Evolutionary conservation across 2,888 invertebrate genomes (phyloP), one percentile per base, ranked within the genome.

Genomic region (Notocelia uddmanniana): DNA sequence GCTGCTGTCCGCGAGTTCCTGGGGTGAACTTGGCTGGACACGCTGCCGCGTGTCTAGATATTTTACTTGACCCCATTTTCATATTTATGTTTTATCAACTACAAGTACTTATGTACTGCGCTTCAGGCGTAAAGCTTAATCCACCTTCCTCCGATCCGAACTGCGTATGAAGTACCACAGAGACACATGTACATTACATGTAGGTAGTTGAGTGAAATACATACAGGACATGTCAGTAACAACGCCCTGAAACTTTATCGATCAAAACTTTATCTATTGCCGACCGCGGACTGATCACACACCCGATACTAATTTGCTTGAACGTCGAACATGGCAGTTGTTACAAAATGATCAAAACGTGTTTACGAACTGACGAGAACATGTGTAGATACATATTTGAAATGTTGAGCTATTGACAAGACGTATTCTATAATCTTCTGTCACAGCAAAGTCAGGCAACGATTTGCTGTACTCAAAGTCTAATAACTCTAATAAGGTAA

Each of bases 251-350:
- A 91, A 91, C 88, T 90, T 91, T 86, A 81, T 87, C 89, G 85
- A 90, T 90, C 89, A 87, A 85, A 91, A 91, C 87, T 89, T 91
- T 89, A 87, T 87, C 88, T 87, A 90, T 91, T 83, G 84, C 82
- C 79, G 74, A 78, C 76, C 79, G 78, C 80, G 77, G 80, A 77
- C 60, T 57, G 34, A 54, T 72, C 68, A 62, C 55, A 62, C 67
- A 48, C 55, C 55, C 54, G 41, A 45, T 26, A 54, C 67, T 68
- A 68, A 72, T 72, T 72, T 72, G 55, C 31, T 55, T 18, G 37
- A 21, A 62, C 19, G 18, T 62, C 66, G 31, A 67, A 68, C 67
- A 41, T 57, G 63, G 52, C 26, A 52, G 31, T 60, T 67, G 67
- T 72, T 50, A 68, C 48, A 41, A 41, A 50, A 48, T 52, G 15